Evolutionary conservation across 2,113 vertebrate species (phyloP).

Genomic region (Aleadryas rufinucha): DNA sequence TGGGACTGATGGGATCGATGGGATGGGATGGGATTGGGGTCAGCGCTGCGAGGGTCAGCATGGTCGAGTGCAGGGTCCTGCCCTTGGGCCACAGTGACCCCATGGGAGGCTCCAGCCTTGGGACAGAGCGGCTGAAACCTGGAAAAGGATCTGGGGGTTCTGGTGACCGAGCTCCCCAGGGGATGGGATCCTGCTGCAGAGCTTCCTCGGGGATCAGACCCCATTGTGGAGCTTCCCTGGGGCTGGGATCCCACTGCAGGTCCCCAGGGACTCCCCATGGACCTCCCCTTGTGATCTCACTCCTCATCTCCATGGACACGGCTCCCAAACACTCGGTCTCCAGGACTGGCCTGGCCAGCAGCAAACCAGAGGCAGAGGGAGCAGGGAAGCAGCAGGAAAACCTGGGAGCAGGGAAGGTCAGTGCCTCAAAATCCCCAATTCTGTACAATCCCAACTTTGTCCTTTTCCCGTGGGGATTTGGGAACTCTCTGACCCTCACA

Average conservation of each 20-base stretch:
- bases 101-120: background rate
- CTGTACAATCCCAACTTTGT: background rate
- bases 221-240: background rate
- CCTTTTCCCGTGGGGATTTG: background rate
- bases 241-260: too few species aligned
- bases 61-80: background rate
- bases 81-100: background rate
- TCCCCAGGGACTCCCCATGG: accelerated
- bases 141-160: background rate
- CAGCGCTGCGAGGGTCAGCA: background rate
- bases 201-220: background rate
- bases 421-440: background rate
- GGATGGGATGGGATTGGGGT: background rate
- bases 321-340: background rate
- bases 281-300: background rate
- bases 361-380: background rate
- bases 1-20: background rate
- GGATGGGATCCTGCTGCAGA: background rate
- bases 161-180: background rate
- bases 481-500: background rate
- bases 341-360: background rate
- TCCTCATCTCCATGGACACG: background rate
- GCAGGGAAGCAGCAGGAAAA: background rate
- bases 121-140: background rate
- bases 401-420: background rate